Conservation (phyloP, 2,888 invertebrate species). For the Troglohyphantes excavatus region DNA sequence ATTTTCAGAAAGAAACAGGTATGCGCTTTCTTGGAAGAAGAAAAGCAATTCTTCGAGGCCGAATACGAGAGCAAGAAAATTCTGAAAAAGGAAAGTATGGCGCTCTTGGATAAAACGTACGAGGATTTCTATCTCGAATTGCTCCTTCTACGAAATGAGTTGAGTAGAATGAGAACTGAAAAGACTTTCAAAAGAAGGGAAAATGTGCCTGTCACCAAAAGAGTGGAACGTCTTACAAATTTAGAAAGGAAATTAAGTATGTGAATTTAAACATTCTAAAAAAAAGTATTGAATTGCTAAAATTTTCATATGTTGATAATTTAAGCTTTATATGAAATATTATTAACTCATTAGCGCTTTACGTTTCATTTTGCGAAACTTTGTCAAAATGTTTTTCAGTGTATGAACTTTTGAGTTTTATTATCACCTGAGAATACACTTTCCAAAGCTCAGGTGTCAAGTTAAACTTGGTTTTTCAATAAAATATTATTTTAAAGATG, state of each 20-base stretch:
- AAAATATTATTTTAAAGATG: too few species aligned
- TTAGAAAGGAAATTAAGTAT: conserved; percentile 43
- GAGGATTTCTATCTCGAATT: conserved; percentile 53
- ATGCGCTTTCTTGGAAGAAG: conserved; percentile 48
- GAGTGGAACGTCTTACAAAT: conserved; percentile 4
- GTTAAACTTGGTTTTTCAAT: too few species aligned
- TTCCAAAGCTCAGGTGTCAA: too few species aligned
- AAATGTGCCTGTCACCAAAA: background rate
- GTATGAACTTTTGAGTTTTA: too few species aligned
- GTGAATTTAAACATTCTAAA: too few species aligned
- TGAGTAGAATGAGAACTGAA: conserved; percentile 24
- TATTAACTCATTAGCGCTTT: too few species aligned
- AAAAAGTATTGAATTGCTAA: too few species aligned
- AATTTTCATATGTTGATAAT: too few species aligned
- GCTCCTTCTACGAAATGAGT: conserved; percentile 39
- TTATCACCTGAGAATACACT: too few species aligned
- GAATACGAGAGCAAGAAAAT: conserved; percentile 51
- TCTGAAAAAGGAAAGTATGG: conserved; percentile 67
- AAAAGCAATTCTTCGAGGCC: conserved; percentile 39
- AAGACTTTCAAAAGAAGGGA: background rate
- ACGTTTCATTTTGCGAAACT: background rate
- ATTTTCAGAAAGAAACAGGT: conserved; percentile 56
- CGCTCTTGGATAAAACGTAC: conserved; percentile 55
- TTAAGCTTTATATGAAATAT: too few species aligned
- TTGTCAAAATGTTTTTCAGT: too few species aligned